Evolutionary conservation across 1,140 invertebrate genomes (phyloP), one percentile per base, ranked within the genome.

Genomic region (Stenopsyche tienmushanensis): DNA sequence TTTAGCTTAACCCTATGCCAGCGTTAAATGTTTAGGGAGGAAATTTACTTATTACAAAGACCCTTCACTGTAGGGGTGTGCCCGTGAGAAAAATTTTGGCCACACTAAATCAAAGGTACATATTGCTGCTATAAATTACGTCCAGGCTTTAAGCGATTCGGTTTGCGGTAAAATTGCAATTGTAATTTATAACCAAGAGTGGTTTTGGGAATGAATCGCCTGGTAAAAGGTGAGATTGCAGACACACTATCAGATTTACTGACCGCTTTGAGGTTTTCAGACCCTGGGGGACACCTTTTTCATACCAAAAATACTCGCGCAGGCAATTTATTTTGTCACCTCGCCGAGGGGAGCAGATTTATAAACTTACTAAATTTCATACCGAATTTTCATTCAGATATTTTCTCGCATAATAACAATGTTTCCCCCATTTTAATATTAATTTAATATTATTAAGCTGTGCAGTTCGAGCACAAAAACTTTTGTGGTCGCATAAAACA

Each of bases 61-160:
- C 58, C 39, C 7, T 49, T 29, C 58, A 24, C 21, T 41, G 23
- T 58, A 26, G 23, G 18, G 18, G 26, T n/a, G n/a, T n/a, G n/a
- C n/a, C n/a, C n/a, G 25, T 18, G 39, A 2, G 20, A 52, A 63
- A 63, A 63, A 52, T 17, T 34, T 26, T 23, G n/a, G 44, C 24
- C 26, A 42, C 54, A 41, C 45, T 64, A 64, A 64, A 64, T 64
- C 62, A 55, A 55, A 64, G 39, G 42, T 64, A 64, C 62, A 54
- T 64, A 64, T 64, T 64, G 50, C 62, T 23, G 26, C 9, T 24
- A 10, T 55, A 64, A 55, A 64, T 64, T 64, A 55, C 50, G 1
- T 10, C 13, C 13, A 7, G 24, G 39, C 15, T 54, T n/a, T n/a
- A 18, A 26, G n/a, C 62, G 50, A 45, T 64, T 54, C 59, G 59